Evolutionary conservation across 1,140 invertebrate genomes (phyloP), one percentile per base, ranked within the genome.

Genomic region (Drosophila bocki): DNA sequence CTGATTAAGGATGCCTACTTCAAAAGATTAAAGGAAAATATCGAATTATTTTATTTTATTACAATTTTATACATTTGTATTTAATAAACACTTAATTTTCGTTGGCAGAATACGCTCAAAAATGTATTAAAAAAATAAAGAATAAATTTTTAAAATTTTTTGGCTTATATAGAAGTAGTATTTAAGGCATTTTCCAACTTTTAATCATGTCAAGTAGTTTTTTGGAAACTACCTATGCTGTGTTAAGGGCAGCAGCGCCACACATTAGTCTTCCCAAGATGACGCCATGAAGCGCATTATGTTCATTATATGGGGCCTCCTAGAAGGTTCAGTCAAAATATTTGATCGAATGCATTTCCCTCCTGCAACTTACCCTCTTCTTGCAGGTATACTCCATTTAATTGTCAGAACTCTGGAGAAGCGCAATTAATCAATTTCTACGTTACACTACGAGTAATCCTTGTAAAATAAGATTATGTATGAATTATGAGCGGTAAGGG

Each of bases 381-480:
- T 11, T 39, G 19, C 39, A 57, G 56, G 29, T 47, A 41, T 39
- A 26, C 58, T 39, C 32, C 32, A 59, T 32, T 35, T 50, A 42
- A 19, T 47, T 60, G 76, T 51, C 60, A 65, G 76, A 56, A 33
- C 51, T 51, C 51, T 60, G 42, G 59, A 64, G 47, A 42, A 60
- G 51, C 67, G 59, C 45, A 80, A 84, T 88, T 84, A 90, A 88
- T 88, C 78, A 90, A 71, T 64, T 90, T 72, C 45, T 54, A 50
- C n/a, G 68, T 1, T 71, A 32, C 65, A 70, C 68, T 22, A 22
- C 0, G 3, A 35, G 4, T 37, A 37, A 37, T 13, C 3, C 3
- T 5, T 13, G 5, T 13, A 2, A 7, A 11, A 12, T 44, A 7
- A 12, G 9, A 44, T 0, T 19, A 29, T 29, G 6, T 29, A 29